Evolutionary conservation across 2,888 invertebrate genomes (phyloP).

Genomic region (Spialia ferax): DNA sequence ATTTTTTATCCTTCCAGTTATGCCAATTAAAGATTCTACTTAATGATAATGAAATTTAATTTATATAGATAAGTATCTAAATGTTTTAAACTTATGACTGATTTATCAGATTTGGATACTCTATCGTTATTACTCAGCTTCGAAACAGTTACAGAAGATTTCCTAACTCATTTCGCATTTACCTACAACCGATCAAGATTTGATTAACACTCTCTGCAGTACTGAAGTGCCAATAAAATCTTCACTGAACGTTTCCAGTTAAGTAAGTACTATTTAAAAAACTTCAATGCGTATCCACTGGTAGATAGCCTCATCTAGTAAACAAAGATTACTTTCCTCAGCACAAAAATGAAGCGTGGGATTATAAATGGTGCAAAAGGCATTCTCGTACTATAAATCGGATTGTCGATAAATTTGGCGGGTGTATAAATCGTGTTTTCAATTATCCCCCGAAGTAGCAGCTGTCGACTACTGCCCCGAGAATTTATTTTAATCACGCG

Average conservation of each 20-base stretch:
- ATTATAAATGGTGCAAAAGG: slow-evolving; percentile 57
- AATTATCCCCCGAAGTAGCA: slow-evolving; percentile 80
- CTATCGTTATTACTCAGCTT: no score
- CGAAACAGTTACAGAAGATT: no score
- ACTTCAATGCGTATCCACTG: no score
- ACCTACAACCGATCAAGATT: no score
- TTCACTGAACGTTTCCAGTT: no score
- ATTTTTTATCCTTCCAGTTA: background rate
- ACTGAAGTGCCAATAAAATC: no score
- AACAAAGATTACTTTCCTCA: slow-evolving; percentile 1
- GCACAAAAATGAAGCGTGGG: slow-evolving; percentile 54
- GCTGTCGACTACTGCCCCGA: slow-evolving; percentile 76
- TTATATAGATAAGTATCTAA: background rate
- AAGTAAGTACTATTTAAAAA: no score
- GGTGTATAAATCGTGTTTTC: slow-evolving; percentile 83
- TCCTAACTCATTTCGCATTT: no score
- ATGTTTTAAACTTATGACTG: background rate
- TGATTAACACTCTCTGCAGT: no score
- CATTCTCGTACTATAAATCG: slow-evolving; percentile 70
- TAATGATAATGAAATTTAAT: background rate
- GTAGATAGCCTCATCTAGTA: background rate
- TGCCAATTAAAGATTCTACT: background rate
- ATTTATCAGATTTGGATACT: no score
- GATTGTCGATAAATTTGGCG: slow-evolving; percentile 82
- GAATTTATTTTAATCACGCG: slow-evolving; percentile 83